Conservation (phyloP, 1,140 invertebrate genomes). For the Psilanteris sp. region DNA sequence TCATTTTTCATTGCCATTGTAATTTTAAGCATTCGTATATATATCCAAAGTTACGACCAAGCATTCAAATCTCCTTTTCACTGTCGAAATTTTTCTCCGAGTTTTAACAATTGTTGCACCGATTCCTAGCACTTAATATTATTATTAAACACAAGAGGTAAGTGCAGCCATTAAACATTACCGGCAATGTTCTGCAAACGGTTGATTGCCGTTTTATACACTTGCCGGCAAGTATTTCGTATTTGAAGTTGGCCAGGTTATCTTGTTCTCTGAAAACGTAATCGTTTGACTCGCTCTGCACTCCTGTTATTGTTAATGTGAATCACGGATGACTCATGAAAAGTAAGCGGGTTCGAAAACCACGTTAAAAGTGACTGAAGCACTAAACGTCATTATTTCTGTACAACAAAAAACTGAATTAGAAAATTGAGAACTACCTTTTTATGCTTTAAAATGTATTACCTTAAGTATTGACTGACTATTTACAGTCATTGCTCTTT, state of each 20-base stretch:
- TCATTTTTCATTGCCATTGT: too few species aligned
- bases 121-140: constrained; percentile 25
- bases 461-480: constrained; percentile 1
- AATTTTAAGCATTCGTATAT: too few species aligned
- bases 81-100: too few species aligned
- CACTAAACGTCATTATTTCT: constrained; percentile 28
- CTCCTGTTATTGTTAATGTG: constrained; percentile 28
- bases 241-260: constrained; percentile 24
- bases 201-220: constrained; percentile 42
- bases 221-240: constrained; percentile 27
- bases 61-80: too few species aligned
- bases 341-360: constrained; percentile 3
- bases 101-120: too few species aligned
- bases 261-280: constrained; percentile 21
- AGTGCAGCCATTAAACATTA: constrained; percentile 31
- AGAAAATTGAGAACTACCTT: constrained; percentile 36
- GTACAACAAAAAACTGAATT: constrained; percentile 16
- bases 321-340: constrained; percentile 24
- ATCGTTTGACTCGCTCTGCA: constrained; percentile 45
- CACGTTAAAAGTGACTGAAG: constrained; percentile 11
- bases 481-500: neutral
- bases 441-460: constrained; percentile 20
- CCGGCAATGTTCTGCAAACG: constrained; percentile 22
- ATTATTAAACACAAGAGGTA: constrained; percentile 17
- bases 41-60: too few species aligned